Base-by-base conservation (phyloP, 2,113 vertebrate species). In the Hymenochirus boettgeri region DNA sequence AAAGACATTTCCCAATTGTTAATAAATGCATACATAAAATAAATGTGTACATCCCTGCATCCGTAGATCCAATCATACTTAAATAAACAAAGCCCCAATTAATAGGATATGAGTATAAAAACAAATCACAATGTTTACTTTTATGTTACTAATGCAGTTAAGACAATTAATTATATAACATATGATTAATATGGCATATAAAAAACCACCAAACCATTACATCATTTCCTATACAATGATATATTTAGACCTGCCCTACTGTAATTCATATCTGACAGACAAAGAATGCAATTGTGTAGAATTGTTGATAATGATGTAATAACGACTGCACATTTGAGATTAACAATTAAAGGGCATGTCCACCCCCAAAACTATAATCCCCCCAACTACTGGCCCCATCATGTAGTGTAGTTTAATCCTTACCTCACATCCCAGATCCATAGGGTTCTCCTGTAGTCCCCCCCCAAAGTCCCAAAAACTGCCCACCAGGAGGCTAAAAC, bases 121-220 rank as follows among this genome's bases (percentile, higher is more conserved):
- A 48, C 18, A 48, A 48, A 21, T 48, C 46, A 48, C 46, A 48
- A 48, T 48, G 46, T 22, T 48, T 48, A 21, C 46, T 48, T 48
- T 48, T 48, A 48, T 48, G 46, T 48, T 48, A 1, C 21, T 48
- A 48, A 23, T 48, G 17, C 6, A 48, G 19, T 48, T 48, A 22
- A 48, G 18, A 48, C 22, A 21, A 48, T 48, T 2, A 9, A 48
- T 48, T 48, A 42, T 42, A n/a, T 42, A 42, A 22, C 19, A 19
- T 22, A 21, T 22, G 46, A 48, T 48, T 23, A 23, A 48, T 48
- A 48, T 48, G 21, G 8, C 46, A 48, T 21, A 48, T 21, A 12
- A 22, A 48, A 22, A 21, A 48, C 46, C 60, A 35, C 19, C 48
- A 62, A 25, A 15, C 10, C 31, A 52, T 39, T 21, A 61, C n/a